Base-by-base conservation (phyloP, 2,888 invertebrate species). In the Timema podura region DNA sequence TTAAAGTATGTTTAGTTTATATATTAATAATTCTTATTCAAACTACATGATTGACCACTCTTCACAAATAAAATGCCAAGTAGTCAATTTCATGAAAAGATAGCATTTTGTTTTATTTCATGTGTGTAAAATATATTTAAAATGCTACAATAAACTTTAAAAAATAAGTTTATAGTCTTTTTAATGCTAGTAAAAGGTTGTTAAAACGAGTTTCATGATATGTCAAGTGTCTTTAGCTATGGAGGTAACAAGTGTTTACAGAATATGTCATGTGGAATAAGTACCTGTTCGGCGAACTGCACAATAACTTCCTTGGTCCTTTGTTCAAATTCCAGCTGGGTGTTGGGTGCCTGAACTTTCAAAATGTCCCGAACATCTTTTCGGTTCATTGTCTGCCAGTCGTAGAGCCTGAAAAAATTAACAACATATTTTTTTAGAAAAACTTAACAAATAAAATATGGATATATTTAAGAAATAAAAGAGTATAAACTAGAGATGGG, bases 311-410 rank as follows among this genome's bases (percentile, higher is more conserved):
- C 92, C 78, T 95, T 92, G 70, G 89, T 85, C 67, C 96, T 86
- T 80, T 96, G 93, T 72, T 97, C 93, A 80, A 99, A 99, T 82
- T 99, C 98, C 73, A 93, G 79, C 80, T 94, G 93, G 0, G 97
- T 96, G 80, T 97, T 96, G 0, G 86, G 79, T 48, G 91, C 89
- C 81, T 98, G 98, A 77, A 87, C 83, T 82, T 96, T 96, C 67
- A 99, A 84, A 48, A 96, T 90, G 79, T 98, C 96, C 13, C 92
- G 85, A 0, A 99, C 85, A 80, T 99, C 98, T 77, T 93, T 93
- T n/a, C 95, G 87, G 71, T 86, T 88, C 81, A 91, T 89, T 64
- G 92, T 93, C 80, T 97, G 92, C 97, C 99, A 99, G 80, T 97
- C 95, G 80, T 97, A 99, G 72, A 99, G 84, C 76, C 89, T 84